Base-by-base conservation (phyloP, 2,888 invertebrate genomes). In the Lycaena phlaeas region DNA sequence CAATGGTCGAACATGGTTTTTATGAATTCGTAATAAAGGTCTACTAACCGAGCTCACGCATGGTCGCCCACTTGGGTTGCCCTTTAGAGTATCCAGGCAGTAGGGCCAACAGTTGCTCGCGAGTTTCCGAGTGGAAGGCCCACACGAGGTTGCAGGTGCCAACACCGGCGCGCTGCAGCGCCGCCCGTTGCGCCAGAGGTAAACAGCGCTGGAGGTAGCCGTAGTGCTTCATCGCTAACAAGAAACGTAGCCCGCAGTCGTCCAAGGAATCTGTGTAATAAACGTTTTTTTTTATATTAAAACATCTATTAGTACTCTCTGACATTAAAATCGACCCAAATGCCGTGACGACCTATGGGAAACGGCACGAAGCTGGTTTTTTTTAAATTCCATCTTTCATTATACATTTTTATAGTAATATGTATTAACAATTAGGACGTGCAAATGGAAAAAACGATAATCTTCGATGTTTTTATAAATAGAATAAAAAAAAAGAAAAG, bases 41-140 rank as follows among this genome's bases (percentile, higher is more conserved):
- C 2, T 9, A 54, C 66, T 64, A 38, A 66, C 93, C 95, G 18
- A 98, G 86, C 68, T 97, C 97, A 51, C 94, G 90, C 57, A 99
- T 82, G 14, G 95, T 93, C 1, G 89, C 86, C 99, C 99, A 99
- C 34, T 92, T 93, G 0, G 93, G 90, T 56, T 92, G 91, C 1
- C 91, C 92, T 68, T 95, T 95, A 0, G 91, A 89, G 54, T 93
- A 95, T 0, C 93, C 93, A 0, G 98, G 98, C 50, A 97, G 92
- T 37, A 97, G 81, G 43, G 92, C 91, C 9, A 99, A 77, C 41
- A 99, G 84, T 67, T 99, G 98, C 57, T 97, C 97, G 67, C 97
- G 96, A 12, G 96, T 94, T 75, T 99, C 98, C 0, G 98, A 98
- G 73, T 99, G 99, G 78, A 96, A 98, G 0, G 98, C 99, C 99